Percentiles rank a stretch among this genome's conserved stretches.
Conservation (phyloP, 2,113 vertebrate species). For the Camelus bactrianus region DNA sequence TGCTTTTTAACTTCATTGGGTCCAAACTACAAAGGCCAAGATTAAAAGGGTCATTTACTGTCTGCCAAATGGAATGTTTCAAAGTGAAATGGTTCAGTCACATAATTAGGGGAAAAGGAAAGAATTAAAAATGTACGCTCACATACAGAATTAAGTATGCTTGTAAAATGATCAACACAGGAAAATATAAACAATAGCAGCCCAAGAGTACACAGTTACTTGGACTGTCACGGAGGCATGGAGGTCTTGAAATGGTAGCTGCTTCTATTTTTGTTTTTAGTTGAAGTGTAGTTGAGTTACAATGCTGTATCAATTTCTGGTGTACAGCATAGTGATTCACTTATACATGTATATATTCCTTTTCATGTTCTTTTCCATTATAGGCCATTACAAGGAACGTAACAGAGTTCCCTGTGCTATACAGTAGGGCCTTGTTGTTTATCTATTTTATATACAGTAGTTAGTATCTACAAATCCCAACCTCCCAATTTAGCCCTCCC, state of each 20-base stretch:
- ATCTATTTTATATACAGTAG: too few relatives aligned
- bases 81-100: not conserved
- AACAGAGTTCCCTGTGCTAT: too few relatives aligned
- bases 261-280: too few relatives aligned
- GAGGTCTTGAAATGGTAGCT: not conserved
- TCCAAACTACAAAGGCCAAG: constrained; percentile 1
- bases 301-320: too few relatives aligned
- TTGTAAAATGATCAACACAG: not conserved
- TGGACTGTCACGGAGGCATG: not conserved
- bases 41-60: constrained; percentile 17
- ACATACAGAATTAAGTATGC: not conserved
- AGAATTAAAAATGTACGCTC: not conserved
- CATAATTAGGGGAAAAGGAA: not conserved
- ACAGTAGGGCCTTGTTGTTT: too few relatives aligned
- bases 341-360: too few relatives aligned
- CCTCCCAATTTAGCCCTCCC: too few relatives aligned
- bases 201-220: not conserved
- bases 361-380: too few relatives aligned
- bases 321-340: too few relatives aligned
- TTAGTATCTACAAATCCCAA: too few relatives aligned
- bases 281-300: too few relatives aligned
- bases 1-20: constrained; percentile 34
- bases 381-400: too few relatives aligned
- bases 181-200: not conserved
- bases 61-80: not conserved